Evolutionary conservation across 2,888 invertebrate species (phyloP).

Genomic region (Apocheima hispidaria): DNA sequence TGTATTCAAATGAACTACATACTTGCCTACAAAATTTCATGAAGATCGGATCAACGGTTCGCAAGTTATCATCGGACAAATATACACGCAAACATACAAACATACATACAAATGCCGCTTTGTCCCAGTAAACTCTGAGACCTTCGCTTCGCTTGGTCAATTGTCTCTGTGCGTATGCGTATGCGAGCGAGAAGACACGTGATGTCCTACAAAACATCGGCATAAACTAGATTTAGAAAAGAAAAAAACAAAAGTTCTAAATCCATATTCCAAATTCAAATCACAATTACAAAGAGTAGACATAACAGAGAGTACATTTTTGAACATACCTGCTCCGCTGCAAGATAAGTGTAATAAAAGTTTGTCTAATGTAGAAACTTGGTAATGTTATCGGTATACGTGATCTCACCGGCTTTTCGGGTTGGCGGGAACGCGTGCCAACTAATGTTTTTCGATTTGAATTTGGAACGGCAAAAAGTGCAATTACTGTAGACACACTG

Average conservation of each 20-base stretch:
- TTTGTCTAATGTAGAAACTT: conserved; percentile 82
- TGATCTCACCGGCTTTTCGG: conserved; percentile 81
- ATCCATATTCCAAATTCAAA: conserved; percentile 42
- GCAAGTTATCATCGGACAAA: too few relatives aligned
- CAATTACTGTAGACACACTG: conserved; percentile 58
- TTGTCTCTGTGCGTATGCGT: too few relatives aligned
- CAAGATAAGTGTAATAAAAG: conserved; percentile 85
- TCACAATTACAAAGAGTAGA: conserved; percentile 40
- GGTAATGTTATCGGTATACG: conserved; percentile 84
- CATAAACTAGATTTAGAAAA: not conserved
- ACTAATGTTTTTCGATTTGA: conserved; percentile 72
- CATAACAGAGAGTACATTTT: conserved; percentile 65
- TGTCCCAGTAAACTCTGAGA: too few relatives aligned
- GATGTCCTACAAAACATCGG: not conserved
- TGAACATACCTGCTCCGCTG: conserved; percentile 67
- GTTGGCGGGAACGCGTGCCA: conserved; percentile 56
- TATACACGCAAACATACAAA: too few relatives aligned
- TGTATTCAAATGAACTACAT: too few relatives aligned
- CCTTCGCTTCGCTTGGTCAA: too few relatives aligned
- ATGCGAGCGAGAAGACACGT: too few relatives aligned
- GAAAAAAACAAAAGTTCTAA: conserved; percentile 8
- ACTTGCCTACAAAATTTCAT: too few relatives aligned
- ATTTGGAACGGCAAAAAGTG: conserved; percentile 62
- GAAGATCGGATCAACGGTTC: too few relatives aligned
- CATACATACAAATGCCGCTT: too few relatives aligned